Percentiles rank a stretch among this genome's conserved stretches.
Evolutionary conservation across 2,797 vertebrate genomes (phyloP).

Genomic region (Spinus pinus): DNA sequence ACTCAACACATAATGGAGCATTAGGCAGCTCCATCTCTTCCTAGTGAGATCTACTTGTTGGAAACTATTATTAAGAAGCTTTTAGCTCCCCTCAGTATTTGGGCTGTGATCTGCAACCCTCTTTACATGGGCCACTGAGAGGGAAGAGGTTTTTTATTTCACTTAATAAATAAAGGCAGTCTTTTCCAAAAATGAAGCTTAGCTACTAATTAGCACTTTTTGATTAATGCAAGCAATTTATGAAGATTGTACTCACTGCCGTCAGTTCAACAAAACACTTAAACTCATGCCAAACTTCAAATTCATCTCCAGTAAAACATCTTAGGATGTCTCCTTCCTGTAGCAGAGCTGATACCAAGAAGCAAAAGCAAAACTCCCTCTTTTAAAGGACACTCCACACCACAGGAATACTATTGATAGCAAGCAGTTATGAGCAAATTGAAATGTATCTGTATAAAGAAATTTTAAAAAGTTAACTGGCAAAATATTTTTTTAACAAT

Average conservation of each 20-base stretch:
- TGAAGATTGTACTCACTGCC: neutral
- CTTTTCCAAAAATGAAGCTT: conserved; percentile 12
- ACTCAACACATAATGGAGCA: neutral
- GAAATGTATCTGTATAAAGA: neutral
- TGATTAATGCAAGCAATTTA: conserved; percentile 16
- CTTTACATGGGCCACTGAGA: neutral
- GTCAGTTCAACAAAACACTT: conserved; percentile 9
- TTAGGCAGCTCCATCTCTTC: neutral
- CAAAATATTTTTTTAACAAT: neutral
- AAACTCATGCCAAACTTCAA: neutral
- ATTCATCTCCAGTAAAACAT: neutral
- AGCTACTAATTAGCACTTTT: conserved; percentile 27
- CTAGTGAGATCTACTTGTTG: neutral
- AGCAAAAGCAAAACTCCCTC: neutral
- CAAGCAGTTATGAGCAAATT: neutral
- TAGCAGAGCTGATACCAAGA: neutral
- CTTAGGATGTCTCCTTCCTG: neutral
- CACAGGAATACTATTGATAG: neutral
- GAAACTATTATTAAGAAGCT: neutral
- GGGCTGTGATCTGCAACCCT: neutral
- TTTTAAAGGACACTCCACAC: neutral
- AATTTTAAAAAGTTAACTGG: neutral
- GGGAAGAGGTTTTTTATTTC: neutral
- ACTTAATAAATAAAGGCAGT: neutral
- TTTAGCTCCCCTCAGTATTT: neutral